Conservation (phyloP, 2,888 invertebrate genomes). For the Linnaemya vulpina region DNA sequence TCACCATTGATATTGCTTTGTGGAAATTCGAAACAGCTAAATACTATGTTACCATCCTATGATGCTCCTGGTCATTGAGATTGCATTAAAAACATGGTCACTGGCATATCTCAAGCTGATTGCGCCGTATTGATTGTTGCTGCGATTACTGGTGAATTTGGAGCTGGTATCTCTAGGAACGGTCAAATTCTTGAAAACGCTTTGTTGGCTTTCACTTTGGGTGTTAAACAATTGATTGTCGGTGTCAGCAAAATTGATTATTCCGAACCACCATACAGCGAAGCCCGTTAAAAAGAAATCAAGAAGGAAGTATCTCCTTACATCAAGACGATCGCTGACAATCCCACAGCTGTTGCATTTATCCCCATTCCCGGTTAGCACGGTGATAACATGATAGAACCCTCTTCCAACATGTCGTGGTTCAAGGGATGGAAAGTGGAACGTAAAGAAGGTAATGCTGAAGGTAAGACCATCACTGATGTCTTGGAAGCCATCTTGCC, state of each 20-base stretch:
- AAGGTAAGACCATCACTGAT: constrained; percentile 97
- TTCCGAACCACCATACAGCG: constrained; percentile 99
- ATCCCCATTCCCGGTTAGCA: too few species aligned
- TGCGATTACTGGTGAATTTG: constrained; percentile 99
- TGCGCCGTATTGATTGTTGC: constrained; percentile 99
- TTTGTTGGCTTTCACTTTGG: too few species aligned
- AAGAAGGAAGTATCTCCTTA: constrained; percentile 98
- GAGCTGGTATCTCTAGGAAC: constrained; percentile 99
- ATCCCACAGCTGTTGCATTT: too few species aligned
- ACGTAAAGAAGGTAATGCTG: constrained; percentile 96
- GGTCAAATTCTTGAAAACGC: constrained; percentile 99
- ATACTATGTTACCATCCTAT: constrained; percentile 99
- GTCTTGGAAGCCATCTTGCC: constrained; percentile 98
- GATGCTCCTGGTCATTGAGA: constrained; percentile 99
- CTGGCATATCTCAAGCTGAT: too few species aligned
- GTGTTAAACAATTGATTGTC: too few species aligned
- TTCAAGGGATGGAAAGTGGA: constrained; percentile 98
- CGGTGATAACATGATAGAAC: too few species aligned
- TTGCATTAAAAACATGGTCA: constrained; percentile 99
- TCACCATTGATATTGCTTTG: too few species aligned
- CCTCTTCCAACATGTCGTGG: constrained; percentile 99
- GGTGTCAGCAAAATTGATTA: too few species aligned
- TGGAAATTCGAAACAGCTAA: too few species aligned
- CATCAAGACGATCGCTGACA: constrained; percentile 99
- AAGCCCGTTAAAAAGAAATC: constrained; percentile 98